These are phyloP conservation scores for Pseudopleuronectes americanus DNA, from an alignment of 2,797 vertebrate species.

Conservation along the genomic window DNA sequence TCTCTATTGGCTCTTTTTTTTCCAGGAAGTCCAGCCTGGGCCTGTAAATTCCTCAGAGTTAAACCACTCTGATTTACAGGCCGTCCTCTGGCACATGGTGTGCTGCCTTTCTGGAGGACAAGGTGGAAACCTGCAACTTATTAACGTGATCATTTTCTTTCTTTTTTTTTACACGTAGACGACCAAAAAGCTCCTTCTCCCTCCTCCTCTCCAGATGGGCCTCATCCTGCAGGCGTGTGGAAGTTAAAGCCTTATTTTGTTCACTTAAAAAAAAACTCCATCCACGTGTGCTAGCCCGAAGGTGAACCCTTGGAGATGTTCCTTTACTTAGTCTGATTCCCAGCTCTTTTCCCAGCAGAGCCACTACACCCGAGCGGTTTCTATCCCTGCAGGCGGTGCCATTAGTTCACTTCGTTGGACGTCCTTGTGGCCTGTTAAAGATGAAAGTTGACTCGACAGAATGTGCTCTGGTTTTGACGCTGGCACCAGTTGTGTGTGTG, in stretches of 20 bases:
- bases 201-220: conserved; percentile 65
- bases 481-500: neutral
- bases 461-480: conserved; percentile 1
- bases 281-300: conserved; percentile 80
- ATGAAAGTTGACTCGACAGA: conserved; percentile 25
- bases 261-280: conserved; percentile 43
- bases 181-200: conserved; percentile 47
- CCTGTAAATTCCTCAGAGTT: conserved; percentile 74
- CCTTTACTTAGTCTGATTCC: conserved; percentile 41
- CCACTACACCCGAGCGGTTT: conserved; percentile 37
- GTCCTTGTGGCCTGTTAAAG: conserved; percentile 26
- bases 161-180: conserved; percentile 46
- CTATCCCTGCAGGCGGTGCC: conserved; percentile 39
- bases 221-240: conserved; percentile 78
- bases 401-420: conserved; percentile 30
- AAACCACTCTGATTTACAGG: conserved; percentile 74
- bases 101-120: conserved; percentile 70
- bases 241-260: conserved; percentile 72
- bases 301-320: conserved; percentile 76
- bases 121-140: conserved; percentile 79
- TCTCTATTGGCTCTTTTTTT: conserved; percentile 48
- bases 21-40: conserved; percentile 68
- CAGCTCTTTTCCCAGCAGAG: conserved; percentile 37
- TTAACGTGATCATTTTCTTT: conserved; percentile 76
- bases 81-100: conserved; percentile 62